Evolutionary conservation across 2,113 vertebrate genomes (phyloP).

Genomic region (Corydoras sp.): DNA sequence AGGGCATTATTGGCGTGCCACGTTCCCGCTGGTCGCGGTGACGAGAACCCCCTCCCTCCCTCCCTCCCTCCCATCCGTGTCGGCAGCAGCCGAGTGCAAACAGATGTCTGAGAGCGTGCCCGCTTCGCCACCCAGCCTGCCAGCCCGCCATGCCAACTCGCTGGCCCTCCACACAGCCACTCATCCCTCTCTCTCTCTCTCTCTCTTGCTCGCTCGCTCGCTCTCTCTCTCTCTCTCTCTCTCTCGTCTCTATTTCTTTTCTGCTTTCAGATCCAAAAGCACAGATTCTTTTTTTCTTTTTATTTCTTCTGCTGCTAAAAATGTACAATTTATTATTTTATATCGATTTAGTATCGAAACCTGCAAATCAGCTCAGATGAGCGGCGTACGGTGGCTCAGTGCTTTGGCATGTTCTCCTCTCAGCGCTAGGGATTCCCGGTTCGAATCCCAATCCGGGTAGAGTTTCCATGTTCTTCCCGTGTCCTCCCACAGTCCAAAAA

Average conservation of each 20-base stretch:
- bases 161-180: constrained; percentile 58
- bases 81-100: constrained; percentile 68
- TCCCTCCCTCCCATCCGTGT: constrained; percentile 47
- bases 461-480: too few species aligned
- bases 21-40: constrained; percentile 50
- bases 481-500: too few species aligned
- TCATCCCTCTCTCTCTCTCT: constrained; percentile 39
- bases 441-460: too few species aligned
- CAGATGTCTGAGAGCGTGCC: constrained; percentile 77
- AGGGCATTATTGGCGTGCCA: constrained; percentile 34
- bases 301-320: not conserved
- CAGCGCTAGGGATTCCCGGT: too few species aligned
- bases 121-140: constrained; percentile 63
- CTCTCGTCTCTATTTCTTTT: not conserved
- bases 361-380: too few species aligned
- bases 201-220: constrained; percentile 9
- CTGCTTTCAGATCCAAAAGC: not conserved
- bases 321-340: not conserved
- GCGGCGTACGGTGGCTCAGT: too few species aligned
- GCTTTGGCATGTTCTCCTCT: too few species aligned
- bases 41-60: constrained; percentile 31
- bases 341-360: not conserved
- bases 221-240: not conserved
- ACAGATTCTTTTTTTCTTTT: not conserved
- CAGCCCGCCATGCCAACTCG: constrained; percentile 63